A percentile compares a stretch with the other conserved stretches of the same genome.
These are phyloP conservation scores for Sphinx pinastri DNA, from an alignment of 2,888 invertebrate species.

Conservation along the genomic window DNA sequence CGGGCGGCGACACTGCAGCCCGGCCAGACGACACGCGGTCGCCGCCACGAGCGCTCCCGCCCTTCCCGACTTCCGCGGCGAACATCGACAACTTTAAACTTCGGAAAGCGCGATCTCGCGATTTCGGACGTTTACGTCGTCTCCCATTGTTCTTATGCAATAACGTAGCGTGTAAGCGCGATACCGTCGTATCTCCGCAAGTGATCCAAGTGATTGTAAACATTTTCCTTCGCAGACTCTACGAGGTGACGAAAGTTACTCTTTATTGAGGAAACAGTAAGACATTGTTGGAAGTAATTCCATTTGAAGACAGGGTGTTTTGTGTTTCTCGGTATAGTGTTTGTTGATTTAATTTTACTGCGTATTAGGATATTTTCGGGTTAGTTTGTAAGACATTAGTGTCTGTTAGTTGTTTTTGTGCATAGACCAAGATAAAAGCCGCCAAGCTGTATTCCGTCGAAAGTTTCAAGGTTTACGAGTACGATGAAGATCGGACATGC, in stretches of 20 bases:
- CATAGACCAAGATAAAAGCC: constrained; percentile 53
- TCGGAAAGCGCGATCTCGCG: constrained; percentile 37
- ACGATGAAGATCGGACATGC: constrained; percentile 74
- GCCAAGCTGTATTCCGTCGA: constrained; percentile 83
- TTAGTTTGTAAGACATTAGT: neutral
- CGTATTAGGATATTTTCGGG: neutral
- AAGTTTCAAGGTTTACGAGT: constrained; percentile 80
- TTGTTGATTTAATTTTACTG: neutral
- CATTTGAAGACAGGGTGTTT: constrained; percentile 31
- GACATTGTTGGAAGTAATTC: constrained; percentile 38
- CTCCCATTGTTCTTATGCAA: constrained; percentile 62
- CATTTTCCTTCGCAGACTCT: constrained; percentile 46
- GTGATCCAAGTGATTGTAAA: constrained; percentile 64
- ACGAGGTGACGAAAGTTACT: constrained; percentile 47
- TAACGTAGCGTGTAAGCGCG: constrained; percentile 66
- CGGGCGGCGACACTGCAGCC: constrained; percentile 65
- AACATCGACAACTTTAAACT: constrained; percentile 51
- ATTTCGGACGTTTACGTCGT: constrained; percentile 37
- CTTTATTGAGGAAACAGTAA: constrained; percentile 38
- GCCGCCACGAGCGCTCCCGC: constrained; percentile 67
- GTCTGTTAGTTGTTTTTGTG: constrained; percentile 25
- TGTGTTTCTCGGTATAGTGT: constrained; percentile 5
- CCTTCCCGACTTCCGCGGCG: constrained; percentile 43
- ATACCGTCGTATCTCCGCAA: constrained; percentile 53
- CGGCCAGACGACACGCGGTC: constrained; percentile 79